Percentiles rank a stretch among this genome's conserved stretches.
phyloP scores from a whole-genome alignment of 2,797 vertebrate species.

The Argyrosomus regius region DNA sequence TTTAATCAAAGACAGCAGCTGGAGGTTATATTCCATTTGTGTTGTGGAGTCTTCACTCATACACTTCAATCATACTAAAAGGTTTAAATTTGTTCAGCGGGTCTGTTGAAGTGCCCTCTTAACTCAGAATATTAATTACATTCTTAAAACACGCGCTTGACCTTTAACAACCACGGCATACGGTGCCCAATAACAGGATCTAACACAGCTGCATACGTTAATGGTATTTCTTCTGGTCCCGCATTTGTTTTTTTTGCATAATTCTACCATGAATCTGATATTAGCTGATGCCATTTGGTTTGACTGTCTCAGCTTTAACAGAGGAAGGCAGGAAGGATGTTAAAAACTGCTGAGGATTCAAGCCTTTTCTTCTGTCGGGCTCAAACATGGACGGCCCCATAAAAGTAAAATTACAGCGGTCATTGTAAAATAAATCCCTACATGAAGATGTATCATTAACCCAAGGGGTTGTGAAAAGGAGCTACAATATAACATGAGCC shows the following conservation, averaged over 20 bases:
- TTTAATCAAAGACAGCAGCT: slow-evolving; percentile 38
- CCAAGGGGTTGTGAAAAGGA: slow-evolving; percentile 39
- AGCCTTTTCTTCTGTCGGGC: slow-evolving; percentile 10
- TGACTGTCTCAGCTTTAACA: neutral
- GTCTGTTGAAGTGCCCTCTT: slow-evolving; percentile 27
- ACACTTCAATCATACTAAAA: slow-evolving; percentile 8
- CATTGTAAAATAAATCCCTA: slow-evolving; percentile 58
- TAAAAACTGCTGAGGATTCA: slow-evolving; percentile 36
- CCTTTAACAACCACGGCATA: slow-evolving; percentile 22
- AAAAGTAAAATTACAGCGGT: slow-evolving; percentile 43
- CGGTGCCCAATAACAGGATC: neutral
- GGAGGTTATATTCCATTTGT: slow-evolving; percentile 24
- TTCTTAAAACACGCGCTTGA: slow-evolving; percentile 26
- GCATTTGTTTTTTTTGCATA: slow-evolving; percentile 4
- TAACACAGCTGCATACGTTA: neutral
- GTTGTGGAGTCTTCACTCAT: neutral
- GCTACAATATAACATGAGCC: slow-evolving; percentile 38
- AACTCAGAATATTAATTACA: slow-evolving; percentile 6
- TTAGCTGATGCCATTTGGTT: slow-evolving; percentile 1
- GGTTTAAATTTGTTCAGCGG: slow-evolving; percentile 12
- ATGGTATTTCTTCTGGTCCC: neutral
- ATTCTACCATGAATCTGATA: neutral
- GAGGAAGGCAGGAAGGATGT: neutral
- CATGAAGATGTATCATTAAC: slow-evolving; percentile 63
- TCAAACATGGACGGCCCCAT: slow-evolving; percentile 38